phyloP scores from a whole-genome alignment of 2,888 invertebrate genomes.

The Sminthurides aquaticus region DNA sequence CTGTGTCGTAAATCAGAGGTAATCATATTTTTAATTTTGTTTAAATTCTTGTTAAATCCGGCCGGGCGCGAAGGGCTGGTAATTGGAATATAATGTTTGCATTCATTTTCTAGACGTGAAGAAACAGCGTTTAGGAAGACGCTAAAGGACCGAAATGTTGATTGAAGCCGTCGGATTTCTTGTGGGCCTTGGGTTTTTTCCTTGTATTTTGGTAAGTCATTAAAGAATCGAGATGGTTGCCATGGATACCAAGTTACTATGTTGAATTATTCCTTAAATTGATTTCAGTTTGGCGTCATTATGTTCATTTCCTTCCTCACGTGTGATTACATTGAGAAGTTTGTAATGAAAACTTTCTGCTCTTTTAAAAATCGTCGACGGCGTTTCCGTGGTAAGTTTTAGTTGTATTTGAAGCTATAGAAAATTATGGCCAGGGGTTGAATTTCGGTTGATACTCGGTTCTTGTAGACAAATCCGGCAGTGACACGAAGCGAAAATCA shows the following conservation, averaged over 20 bases:
- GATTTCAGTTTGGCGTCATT: constrained; percentile 18
- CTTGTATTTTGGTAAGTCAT: constrained; percentile 21
- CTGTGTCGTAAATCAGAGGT: neutral
- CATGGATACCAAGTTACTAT: neutral
- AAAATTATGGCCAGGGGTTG: too few species aligned
- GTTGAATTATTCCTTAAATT: neutral
- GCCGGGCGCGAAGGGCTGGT: too few species aligned
- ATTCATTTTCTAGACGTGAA: neutral
- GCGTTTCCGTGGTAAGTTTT: constrained; percentile 17
- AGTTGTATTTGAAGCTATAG: too few species aligned
- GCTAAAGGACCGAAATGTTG: neutral
- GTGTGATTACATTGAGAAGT: constrained; percentile 24
- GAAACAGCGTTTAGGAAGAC: neutral
- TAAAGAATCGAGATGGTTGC: too few species aligned
- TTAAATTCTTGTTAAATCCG: too few species aligned
- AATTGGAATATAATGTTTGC: neutral
- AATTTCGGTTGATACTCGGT: too few species aligned
- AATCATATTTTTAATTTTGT: too few species aligned
- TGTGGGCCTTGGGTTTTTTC: constrained; percentile 9
- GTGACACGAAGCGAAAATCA: neutral
- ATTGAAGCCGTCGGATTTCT: constrained; percentile 16
- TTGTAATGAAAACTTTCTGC: constrained; percentile 21
- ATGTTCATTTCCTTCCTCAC: constrained; percentile 24
- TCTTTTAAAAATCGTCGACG: constrained; percentile 19
- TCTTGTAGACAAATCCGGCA: neutral